Evolutionary conservation across 2,797 vertebrate species (phyloP).

Genomic region (Erethizon dorsatum): DNA sequence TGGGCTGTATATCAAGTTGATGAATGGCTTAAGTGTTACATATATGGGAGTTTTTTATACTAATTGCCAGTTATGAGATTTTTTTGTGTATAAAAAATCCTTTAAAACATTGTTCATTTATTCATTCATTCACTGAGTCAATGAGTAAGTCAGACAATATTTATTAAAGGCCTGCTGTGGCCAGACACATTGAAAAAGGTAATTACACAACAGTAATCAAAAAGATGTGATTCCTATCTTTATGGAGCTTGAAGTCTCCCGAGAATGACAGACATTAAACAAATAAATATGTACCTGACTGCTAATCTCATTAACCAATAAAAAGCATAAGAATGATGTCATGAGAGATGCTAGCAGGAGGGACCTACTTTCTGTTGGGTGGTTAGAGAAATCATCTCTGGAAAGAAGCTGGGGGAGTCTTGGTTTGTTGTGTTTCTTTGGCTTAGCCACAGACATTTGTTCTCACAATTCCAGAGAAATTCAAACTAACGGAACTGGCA

Average conservation of each 20-base stretch:
- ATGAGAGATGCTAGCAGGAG: not conserved
- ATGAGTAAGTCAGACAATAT: not conserved
- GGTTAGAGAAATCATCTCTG: not conserved
- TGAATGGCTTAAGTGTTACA: not conserved
- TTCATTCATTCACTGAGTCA: not conserved
- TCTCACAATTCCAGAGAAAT: not conserved
- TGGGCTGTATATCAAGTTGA: not conserved
- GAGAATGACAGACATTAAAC: not conserved
- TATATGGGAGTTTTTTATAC: not conserved
- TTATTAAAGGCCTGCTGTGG: not conserved
- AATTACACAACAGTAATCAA: not conserved
- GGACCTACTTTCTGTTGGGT: not conserved
- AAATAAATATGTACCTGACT: not conserved
- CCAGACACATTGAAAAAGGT: not conserved
- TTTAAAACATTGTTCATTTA: not conserved
- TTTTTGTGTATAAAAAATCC: constrained; percentile 19
- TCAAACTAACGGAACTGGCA: not conserved
- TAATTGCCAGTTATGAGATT: not conserved
- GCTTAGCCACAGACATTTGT: not conserved
- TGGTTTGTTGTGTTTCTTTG: not conserved
- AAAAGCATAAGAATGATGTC: not conserved
- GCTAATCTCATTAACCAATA: not conserved
- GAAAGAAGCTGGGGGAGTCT: not conserved
- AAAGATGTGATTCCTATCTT: not conserved
- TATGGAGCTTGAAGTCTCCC: not conserved